Evolutionary conservation across 35 echinoderm and acorn worm genomes (phyloP), one percentile per base, ranked within the genome.

Genomic region (Acanthaster planci): DNA sequence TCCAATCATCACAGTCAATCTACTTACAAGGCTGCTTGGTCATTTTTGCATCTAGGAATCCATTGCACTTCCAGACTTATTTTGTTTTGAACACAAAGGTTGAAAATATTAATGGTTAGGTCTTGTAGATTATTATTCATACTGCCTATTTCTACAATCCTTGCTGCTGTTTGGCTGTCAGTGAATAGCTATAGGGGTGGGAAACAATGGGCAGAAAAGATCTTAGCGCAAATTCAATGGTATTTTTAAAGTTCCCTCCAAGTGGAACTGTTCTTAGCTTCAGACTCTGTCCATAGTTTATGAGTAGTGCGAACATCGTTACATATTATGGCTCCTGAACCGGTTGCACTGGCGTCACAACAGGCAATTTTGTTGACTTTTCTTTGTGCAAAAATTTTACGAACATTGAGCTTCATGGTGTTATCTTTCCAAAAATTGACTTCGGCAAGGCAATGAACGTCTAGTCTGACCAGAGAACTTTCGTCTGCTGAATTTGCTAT

Each of bases 111-210:
- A 79, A 79, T 35, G 47, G 77, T 40, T 21, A 79, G 34, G 26
- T 79, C 77, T 79, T 79, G 77, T 40, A 79, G 40, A 3, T 79
- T 40, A 10, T n/a, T 42, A 40, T 79, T 79, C 77, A 79, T 79
- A 42, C 77, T 79, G 40, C 77, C 77, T 39, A 57, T n/a, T n/a
- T 57, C 55, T 57, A 57, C 55, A 57, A 57, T 57, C 55, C 55
- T 57, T 57, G 55, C 55, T 57, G 55, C 55, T 19, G 55, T 57
- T 57, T 57, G 55, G 55, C 55, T 57, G 55, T 57, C 55, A 57
- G 55, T 57, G 55, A 57, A 57, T 22, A 57, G 16, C 23, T 57
- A 57, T 57, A 57, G 55, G 55, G 23, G 55, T 57, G 55, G 23
- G 55, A 57, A 57, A 57, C 23, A 57, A 57, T 57, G 23, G 55